A percentile compares a stretch with the other conserved stretches of the same genome.
These are phyloP conservation scores for Hassar affinis DNA, from an alignment of 2,113 vertebrate genomes.

Conservation along the genomic window DNA sequence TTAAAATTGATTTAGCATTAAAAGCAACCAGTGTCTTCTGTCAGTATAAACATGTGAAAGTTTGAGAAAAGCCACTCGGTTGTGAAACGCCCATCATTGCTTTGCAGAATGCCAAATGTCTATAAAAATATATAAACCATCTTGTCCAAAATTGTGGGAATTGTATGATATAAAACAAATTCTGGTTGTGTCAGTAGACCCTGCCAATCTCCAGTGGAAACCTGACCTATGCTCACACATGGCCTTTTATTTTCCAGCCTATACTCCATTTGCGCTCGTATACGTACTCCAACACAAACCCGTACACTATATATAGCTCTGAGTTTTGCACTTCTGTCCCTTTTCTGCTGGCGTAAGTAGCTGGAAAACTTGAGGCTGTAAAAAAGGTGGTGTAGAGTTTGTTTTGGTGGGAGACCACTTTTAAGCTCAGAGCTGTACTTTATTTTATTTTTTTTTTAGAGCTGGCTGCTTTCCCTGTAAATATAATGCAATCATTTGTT, in stretches of 20 bases:
- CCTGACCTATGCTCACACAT: not conserved
- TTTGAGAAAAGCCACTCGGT: not conserved
- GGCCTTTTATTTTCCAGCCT: constrained; percentile 12
- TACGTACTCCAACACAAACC: not conserved
- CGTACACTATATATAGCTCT: not conserved
- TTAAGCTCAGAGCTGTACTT: constrained; percentile 6
- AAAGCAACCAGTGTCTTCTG: not conserved
- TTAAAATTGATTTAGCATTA: not conserved
- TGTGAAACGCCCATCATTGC: not conserved
- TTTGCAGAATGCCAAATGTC: not conserved
- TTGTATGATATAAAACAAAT: not conserved
- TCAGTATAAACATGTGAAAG: not conserved
- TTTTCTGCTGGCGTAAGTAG: constrained; percentile 39
- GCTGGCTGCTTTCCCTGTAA: constrained; percentile 3
- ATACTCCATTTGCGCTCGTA: not conserved
- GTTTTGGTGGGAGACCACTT: constrained; percentile 3
- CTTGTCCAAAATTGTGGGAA: constrained; percentile 8
- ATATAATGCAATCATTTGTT: constrained; percentile 19
- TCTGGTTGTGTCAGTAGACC: not conserved
- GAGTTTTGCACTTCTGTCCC: constrained; percentile 21
- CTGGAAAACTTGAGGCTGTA: constrained; percentile 44
- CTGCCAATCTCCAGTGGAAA: constrained; percentile 7
- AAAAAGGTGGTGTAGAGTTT: constrained; percentile 21
- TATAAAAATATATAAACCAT: not conserved
- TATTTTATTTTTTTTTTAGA: not conserved